Evolutionary conservation across 1,140 invertebrate species (phyloP).

Genomic region (Zaprionus nigranus): DNA sequence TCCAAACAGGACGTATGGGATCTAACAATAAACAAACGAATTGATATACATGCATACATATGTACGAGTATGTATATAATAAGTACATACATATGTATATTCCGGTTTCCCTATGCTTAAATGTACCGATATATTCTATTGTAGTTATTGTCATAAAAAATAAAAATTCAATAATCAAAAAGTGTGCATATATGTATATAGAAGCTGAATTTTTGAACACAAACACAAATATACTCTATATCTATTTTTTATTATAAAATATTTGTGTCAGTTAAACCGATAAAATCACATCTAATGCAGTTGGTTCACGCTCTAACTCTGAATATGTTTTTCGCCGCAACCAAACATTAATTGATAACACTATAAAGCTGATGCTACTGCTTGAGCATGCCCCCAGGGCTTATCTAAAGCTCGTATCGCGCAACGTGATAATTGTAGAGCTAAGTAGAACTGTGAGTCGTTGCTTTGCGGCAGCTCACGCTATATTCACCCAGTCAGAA

Average conservation of each 20-base stretch:
- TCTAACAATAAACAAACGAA: too few species aligned
- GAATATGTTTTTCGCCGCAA: conserved; percentile 50
- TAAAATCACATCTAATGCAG: conserved; percentile 7
- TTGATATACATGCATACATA: too few species aligned
- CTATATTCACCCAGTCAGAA: conserved; percentile 44
- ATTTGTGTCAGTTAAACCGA: conserved; percentile 15
- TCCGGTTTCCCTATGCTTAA: too few species aligned
- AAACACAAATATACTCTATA: not conserved
- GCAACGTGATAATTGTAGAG: conserved; percentile 48
- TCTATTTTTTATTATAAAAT: conserved; percentile 14
- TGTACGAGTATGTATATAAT: too few species aligned
- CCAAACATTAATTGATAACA: conserved; percentile 46
- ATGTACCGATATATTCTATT: too few species aligned
- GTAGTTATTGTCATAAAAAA: too few species aligned
- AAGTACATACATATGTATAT: too few species aligned
- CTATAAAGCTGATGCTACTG: conserved; percentile 27
- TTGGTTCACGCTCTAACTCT: conserved; percentile 11
- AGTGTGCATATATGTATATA: too few species aligned
- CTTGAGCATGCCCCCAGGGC: conserved; percentile 13
- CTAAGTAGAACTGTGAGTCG: conserved; percentile 20
- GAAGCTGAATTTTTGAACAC: too few species aligned
- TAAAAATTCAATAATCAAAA: too few species aligned
- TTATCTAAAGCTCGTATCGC: conserved; percentile 48
- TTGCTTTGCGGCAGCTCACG: not conserved
- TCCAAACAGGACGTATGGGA: too few species aligned